A percentile compares a stretch with the other conserved stretches of the same genome.
These are phyloP conservation scores for Miltochrista miniata DNA, from an alignment of 2,888 invertebrate genomes.

Conservation along the genomic window DNA sequence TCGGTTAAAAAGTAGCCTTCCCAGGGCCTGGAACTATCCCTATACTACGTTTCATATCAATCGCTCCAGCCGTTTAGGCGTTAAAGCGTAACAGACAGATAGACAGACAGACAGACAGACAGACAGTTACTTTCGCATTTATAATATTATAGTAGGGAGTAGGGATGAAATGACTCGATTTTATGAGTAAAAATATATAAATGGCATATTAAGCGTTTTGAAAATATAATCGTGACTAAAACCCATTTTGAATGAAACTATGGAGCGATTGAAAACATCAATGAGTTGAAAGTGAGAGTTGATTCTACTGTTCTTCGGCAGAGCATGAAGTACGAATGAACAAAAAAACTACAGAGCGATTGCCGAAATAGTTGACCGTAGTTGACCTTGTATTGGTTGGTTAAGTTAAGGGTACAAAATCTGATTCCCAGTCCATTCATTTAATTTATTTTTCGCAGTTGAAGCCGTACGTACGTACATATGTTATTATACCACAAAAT, in stretches of 20 bases:
- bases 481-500: no score
- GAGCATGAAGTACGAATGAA: constrained; percentile 45
- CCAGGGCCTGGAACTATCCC: no score
- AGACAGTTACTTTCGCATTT: no score
- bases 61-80: no score
- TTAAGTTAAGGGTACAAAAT: constrained; percentile 42
- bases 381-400: constrained; percentile 19
- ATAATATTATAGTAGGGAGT: no score
- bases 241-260: neutral
- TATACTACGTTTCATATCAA: no score
- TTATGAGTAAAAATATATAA: neutral
- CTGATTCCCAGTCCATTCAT: constrained; percentile 8
- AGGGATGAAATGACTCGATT: neutral
- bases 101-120: no score
- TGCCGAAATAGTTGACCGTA: constrained; percentile 35
- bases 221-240: neutral
- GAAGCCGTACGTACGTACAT: no score
- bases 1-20: no score
- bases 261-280: constrained; percentile 22
- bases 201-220: neutral
- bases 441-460: constrained; percentile 4
- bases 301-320: constrained; percentile 29
- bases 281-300: constrained; percentile 29
- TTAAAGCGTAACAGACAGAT: no score
- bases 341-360: constrained; percentile 29